These are phyloP conservation scores for Xiphias gladius DNA, from an alignment of 2,113 vertebrate genomes.

Conservation along the genomic window DNA sequence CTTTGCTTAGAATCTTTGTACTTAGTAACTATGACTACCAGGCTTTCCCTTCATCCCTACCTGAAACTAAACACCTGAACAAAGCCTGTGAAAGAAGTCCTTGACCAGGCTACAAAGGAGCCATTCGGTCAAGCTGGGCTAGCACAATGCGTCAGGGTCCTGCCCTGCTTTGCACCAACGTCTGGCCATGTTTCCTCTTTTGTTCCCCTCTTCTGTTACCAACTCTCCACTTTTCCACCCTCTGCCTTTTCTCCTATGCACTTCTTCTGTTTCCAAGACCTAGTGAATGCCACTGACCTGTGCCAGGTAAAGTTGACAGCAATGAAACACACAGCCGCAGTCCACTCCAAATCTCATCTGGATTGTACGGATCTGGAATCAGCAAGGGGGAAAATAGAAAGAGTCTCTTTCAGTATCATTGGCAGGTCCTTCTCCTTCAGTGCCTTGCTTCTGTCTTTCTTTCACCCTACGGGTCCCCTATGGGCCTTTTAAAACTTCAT, in stretches of 20 bases:
- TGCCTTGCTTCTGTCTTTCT: slow-evolving; percentile 42
- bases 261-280: slow-evolving; percentile 37
- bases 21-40: slow-evolving; percentile 65
- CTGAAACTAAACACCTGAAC: slow-evolving; percentile 76
- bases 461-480: slow-evolving; percentile 1
- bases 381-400: slow-evolving; percentile 37
- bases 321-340: slow-evolving; percentile 15
- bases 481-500: slow-evolving; percentile 67
- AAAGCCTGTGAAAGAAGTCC: slow-evolving; percentile 50
- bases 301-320: slow-evolving; percentile 52
- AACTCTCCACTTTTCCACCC: slow-evolving; percentile 23
- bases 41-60: slow-evolving; percentile 56
- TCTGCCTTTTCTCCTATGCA: slow-evolving; percentile 29
- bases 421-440: slow-evolving; percentile 43
- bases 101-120: slow-evolving; percentile 63
- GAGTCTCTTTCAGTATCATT: slow-evolving; percentile 39
- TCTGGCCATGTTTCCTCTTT: slow-evolving; percentile 51
- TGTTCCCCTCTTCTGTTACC: slow-evolving; percentile 40
- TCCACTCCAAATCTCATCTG: slow-evolving; percentile 31
- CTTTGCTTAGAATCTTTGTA: slow-evolving; percentile 42
- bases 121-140: slow-evolving; percentile 66
- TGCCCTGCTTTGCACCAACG: slow-evolving; percentile 41
- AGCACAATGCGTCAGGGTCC: slow-evolving; percentile 50
- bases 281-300: slow-evolving; percentile 38
- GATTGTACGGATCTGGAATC: slow-evolving; percentile 48